phyloP scores from a whole-genome alignment of 2,797 vertebrate genomes.

The Poeciliopsis gracilis region DNA sequence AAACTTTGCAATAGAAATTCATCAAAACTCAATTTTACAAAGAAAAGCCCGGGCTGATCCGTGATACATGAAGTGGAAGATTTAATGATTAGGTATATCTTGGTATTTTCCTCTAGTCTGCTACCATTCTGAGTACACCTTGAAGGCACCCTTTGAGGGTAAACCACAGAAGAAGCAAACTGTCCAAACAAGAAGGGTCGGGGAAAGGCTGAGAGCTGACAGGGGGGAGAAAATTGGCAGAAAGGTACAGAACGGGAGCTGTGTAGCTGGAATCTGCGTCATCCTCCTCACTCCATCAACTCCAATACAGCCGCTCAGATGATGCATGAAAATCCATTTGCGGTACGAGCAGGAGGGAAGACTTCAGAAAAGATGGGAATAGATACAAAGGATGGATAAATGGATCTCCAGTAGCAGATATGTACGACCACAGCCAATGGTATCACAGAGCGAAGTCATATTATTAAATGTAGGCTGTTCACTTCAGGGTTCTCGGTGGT shows the following conservation, averaged over 20 bases:
- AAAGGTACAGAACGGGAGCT: conserved; percentile 52
- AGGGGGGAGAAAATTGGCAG: conserved; percentile 43
- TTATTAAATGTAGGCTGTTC: conserved; percentile 6
- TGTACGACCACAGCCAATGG: conserved; percentile 33
- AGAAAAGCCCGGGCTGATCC: conserved; percentile 13
- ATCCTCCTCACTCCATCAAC: conserved; percentile 67
- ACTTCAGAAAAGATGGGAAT: conserved; percentile 38
- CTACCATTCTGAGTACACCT: not conserved
- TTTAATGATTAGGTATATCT: not conserved
- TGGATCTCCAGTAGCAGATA: conserved; percentile 31
- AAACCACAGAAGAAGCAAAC: not conserved
- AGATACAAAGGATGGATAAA: conserved; percentile 42
- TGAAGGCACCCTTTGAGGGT: not conserved
- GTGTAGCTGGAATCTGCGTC: conserved; percentile 58
- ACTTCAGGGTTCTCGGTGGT: conserved; percentile 17
- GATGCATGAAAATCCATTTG: conserved; percentile 77
- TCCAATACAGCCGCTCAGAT: conserved; percentile 66
- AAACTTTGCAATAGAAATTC: conserved; percentile 57
- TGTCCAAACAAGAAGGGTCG: conserved; percentile 32
- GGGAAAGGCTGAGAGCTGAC: conserved; percentile 27
- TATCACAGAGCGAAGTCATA: conserved; percentile 12
- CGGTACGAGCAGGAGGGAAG: conserved; percentile 57
- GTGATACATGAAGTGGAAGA: not conserved
- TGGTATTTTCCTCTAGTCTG: not conserved
- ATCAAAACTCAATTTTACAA: conserved; percentile 64